These are phyloP conservation scores for Entosphenus tridentatus DNA, from an alignment of 2,113 vertebrate species.

Conservation along the genomic window DNA sequence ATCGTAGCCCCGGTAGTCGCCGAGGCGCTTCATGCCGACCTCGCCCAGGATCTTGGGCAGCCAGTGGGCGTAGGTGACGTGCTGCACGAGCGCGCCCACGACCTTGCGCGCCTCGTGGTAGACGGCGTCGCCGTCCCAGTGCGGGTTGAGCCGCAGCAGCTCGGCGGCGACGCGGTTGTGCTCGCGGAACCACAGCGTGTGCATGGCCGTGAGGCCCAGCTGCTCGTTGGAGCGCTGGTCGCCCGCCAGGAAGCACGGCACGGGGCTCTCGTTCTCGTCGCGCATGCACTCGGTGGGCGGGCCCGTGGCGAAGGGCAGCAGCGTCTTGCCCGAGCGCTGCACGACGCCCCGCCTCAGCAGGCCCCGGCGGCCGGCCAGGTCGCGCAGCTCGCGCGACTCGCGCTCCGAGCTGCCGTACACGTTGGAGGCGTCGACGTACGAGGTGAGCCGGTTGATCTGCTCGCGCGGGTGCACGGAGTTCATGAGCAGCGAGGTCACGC, in stretches of 20 bases:
- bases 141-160: constrained; percentile 63
- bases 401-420: constrained; percentile 71
- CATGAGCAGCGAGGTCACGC: constrained; percentile 93
- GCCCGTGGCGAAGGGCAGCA: constrained; percentile 69
- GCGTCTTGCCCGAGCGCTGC: constrained; percentile 71
- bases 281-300: constrained; percentile 90
- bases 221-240: constrained; percentile 92
- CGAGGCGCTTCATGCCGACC: constrained; percentile 57
- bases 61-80: constrained; percentile 91
- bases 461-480: constrained; percentile 87
- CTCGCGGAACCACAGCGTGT: constrained; percentile 83
- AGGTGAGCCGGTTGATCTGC: constrained; percentile 91
- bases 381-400: constrained; percentile 55
- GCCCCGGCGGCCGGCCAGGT: constrained; percentile 70
- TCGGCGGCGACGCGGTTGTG: constrained; percentile 77
- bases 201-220: constrained; percentile 75
- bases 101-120: constrained; percentile 91
- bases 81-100: constrained; percentile 82
- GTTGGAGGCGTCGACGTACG: constrained; percentile 78
- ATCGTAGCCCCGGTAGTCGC: constrained; percentile 52
- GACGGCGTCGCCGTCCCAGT: constrained; percentile 92
- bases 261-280: constrained; percentile 90
- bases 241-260: constrained; percentile 84
- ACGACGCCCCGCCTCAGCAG: constrained; percentile 74
- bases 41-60: constrained; percentile 84